A percentile compares a stretch with the other conserved stretches of the same genome.
Conservation (phyloP, 1,140 invertebrate species). For the Drosophila hydei region DNA sequence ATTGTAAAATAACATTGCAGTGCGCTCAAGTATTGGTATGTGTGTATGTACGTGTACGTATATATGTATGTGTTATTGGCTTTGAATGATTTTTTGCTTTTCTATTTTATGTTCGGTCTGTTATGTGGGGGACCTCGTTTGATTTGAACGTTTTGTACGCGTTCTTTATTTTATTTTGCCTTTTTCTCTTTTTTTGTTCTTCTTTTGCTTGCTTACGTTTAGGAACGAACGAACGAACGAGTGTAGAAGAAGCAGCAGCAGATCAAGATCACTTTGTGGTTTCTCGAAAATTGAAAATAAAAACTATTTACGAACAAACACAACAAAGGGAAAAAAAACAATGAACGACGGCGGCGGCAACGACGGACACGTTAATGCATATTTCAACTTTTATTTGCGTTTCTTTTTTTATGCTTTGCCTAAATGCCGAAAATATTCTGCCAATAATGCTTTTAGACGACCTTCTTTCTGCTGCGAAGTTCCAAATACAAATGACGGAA, state of each 20-base stretch:
- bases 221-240: conserved; percentile 31
- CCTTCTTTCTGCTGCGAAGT: conserved; percentile 51
- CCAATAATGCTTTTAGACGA: conserved; percentile 42
- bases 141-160: conserved; percentile 25
- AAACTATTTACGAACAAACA: conserved; percentile 45
- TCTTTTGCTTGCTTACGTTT: conserved; percentile 46
- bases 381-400: conserved; percentile 39
- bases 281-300: conserved; percentile 33
- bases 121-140: conserved; percentile 12
- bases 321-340: conserved; percentile 41
- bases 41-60: neutral
- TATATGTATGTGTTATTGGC: conserved; percentile 21
- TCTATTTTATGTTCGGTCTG: conserved; percentile 33
- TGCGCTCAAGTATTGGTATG: conserved; percentile 1
- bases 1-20: conserved; percentile 31
- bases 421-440: conserved; percentile 45
- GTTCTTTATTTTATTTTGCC: conserved; percentile 28
- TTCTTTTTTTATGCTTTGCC: conserved; percentile 23
- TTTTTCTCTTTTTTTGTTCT: conserved; percentile 7
- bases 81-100: conserved; percentile 47
- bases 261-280: conserved; percentile 51
- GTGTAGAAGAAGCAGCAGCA: conserved; percentile 31
- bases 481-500: conserved; percentile 55
- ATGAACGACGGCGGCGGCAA: conserved; percentile 25
- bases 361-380: conserved; percentile 47